A percentile compares a stretch with the other conserved stretches of the same genome.
phyloP scores from a whole-genome alignment of 2,888 invertebrate species.

The Diploptera punctata region DNA sequence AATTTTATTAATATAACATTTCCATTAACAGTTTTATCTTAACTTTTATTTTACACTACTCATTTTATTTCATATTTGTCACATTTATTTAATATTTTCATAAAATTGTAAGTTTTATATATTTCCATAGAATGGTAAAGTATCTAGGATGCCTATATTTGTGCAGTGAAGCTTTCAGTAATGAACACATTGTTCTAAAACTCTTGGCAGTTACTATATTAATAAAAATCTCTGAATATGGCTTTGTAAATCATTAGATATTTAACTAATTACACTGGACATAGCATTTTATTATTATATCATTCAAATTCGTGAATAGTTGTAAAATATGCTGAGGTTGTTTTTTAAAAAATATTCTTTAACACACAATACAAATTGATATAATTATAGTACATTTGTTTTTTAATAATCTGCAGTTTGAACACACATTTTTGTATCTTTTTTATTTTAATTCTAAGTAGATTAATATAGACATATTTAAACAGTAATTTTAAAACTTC shows the following conservation, averaged over 20 bases:
- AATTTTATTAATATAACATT: no score
- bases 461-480: not conserved
- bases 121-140: no score
- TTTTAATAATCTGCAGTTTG: not conserved
- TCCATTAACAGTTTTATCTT: no score
- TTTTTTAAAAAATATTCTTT: conserved; percentile 12
- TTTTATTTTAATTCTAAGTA: not conserved
- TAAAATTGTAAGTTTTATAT: no score
- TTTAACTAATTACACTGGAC: not conserved
- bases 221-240: conserved; percentile 5
- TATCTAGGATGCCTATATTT: no score
- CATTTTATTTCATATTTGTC: no score
- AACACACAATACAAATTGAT: not conserved
- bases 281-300: not conserved
- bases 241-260: not conserved
- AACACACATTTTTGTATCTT: conserved; percentile 11
- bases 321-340: conserved; percentile 16
- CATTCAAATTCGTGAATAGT: not conserved
- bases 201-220: no score
- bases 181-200: no score
- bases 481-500: no score
- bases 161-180: no score
- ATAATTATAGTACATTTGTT: not conserved
- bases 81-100: no score
- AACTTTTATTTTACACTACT: no score